Percentiles rank a stretch among this genome's conserved stretches.
phyloP scores from a whole-genome alignment of 2,113 vertebrate genomes.

The Caloenas nicobarica region DNA sequence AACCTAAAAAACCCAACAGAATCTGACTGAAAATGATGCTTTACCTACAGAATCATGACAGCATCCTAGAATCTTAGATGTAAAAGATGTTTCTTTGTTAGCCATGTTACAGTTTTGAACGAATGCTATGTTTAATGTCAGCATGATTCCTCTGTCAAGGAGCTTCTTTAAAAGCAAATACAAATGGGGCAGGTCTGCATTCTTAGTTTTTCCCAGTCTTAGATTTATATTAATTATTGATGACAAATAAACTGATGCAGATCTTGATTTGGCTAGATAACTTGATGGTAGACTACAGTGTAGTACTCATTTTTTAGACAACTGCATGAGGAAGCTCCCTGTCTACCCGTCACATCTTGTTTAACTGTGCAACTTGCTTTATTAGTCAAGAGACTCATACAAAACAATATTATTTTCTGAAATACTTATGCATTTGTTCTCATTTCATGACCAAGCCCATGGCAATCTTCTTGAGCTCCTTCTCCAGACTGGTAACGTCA shows the following conservation, averaged over 20 bases:
- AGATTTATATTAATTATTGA: background rate
- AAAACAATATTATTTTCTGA: background rate
- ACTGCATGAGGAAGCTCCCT: background rate
- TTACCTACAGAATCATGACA: background rate
- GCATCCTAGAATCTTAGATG: background rate
- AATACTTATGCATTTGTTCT: background rate
- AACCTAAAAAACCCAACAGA: background rate
- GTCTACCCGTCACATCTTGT: background rate
- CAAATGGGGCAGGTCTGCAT: background rate
- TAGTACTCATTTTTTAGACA: background rate
- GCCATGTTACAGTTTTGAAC: background rate
- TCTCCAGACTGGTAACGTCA: background rate
- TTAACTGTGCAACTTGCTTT: background rate
- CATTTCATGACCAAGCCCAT: background rate
- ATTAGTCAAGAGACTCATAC: background rate
- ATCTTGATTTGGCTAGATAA: background rate
- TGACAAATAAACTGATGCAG: background rate
- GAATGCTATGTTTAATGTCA: background rate
- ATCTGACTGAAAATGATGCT: background rate
- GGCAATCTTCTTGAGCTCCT: background rate
- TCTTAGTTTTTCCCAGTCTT: background rate
- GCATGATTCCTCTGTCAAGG: background rate
- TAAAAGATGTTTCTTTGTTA: background rate
- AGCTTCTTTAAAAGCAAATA: background rate
- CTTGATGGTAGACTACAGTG: background rate